Conservation (phyloP, 2,797 vertebrate genomes). For the Antrozous pallidus region DNA sequence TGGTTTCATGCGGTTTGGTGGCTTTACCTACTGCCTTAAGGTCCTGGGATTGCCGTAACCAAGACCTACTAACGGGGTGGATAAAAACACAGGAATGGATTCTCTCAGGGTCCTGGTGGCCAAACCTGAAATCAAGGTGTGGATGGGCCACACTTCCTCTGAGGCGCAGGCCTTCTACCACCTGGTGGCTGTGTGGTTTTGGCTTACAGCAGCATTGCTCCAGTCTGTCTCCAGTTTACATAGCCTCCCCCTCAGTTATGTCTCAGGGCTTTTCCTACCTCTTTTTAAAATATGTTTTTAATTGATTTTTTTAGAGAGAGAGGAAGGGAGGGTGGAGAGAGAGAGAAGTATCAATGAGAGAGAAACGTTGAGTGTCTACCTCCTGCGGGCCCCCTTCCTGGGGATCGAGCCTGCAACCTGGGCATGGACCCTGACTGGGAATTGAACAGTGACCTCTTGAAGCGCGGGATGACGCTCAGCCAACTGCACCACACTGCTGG, state of each 20-base stretch:
- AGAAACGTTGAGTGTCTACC: too few relatives aligned
- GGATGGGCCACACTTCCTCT: not conserved
- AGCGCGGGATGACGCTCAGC: too few relatives aligned
- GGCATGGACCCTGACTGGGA: too few relatives aligned
- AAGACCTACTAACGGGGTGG: not conserved
- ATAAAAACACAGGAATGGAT: not conserved
- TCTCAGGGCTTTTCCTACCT: not conserved
- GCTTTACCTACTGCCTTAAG: not conserved
- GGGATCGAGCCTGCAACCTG: too few relatives aligned
- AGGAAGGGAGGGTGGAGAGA: too few relatives aligned
- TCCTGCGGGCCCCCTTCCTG: too few relatives aligned
- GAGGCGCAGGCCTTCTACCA: not conserved
- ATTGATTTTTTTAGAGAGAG: too few relatives aligned
- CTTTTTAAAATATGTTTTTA: too few relatives aligned
- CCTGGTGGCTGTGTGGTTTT: not conserved
- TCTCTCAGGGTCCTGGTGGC: not conserved
- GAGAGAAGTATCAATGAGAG: too few relatives aligned
- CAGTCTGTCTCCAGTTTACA: not conserved
- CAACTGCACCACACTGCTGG: too few relatives aligned
- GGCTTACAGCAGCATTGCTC: not conserved
- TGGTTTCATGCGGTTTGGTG: not conserved
- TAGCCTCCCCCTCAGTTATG: not conserved
- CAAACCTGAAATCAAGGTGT: not conserved
- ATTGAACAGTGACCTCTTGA: too few relatives aligned
- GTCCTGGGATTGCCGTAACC: not conserved